Base-by-base conservation (phyloP, 2,888 invertebrate species). In the Baronia brevicornis region DNA sequence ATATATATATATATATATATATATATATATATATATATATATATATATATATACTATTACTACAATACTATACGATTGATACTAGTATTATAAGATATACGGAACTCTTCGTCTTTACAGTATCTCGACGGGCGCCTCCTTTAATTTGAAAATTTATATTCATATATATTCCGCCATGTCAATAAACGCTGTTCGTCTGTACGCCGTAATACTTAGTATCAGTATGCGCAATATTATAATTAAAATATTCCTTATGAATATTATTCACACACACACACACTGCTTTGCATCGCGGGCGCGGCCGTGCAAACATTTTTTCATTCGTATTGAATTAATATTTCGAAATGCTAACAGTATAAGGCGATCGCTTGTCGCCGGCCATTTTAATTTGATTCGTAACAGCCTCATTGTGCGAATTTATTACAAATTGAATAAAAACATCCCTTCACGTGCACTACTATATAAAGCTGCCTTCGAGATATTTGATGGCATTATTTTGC, bases 181-280 rank as follows among this genome's bases (percentile, higher is more conserved):
- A 24, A 33, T 31, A 30, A 24, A 23, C 28, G 17, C 32, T 20
- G 28, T 27, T 18, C 31, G 28, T 18, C 23, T 7, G 33, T 28
- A 41, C 49, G 43, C 44, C 48, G 65, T 63, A 63, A 70, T 69
- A 65, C 64, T 61, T 55, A 56, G 56, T 48, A 54, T 45, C 51
- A 39, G 54, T 54, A 54, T 53, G 60, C 55, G 55, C 56, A 54
- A 58, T 62, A 60, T 64, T 65, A 68, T 66, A 72, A 74, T 75
- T 74, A 72, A 70, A 69, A 67, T 68, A 64, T 60, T 48, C 54
- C 53, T 59, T 56, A 59, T 59, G 57, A 60, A 60, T 60, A 60
- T 59, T 59, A 55, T 56, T 48, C n/a, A n/a, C n/a, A n/a, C n/a
- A n/a, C n/a, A n/a, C n/a, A n/a, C n/a, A 51, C 41, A 54, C 48